Evolutionary conservation across 2,888 invertebrate species (phyloP), one percentile per base, ranked within the genome.

Genomic region (Apeira syringaria): DNA sequence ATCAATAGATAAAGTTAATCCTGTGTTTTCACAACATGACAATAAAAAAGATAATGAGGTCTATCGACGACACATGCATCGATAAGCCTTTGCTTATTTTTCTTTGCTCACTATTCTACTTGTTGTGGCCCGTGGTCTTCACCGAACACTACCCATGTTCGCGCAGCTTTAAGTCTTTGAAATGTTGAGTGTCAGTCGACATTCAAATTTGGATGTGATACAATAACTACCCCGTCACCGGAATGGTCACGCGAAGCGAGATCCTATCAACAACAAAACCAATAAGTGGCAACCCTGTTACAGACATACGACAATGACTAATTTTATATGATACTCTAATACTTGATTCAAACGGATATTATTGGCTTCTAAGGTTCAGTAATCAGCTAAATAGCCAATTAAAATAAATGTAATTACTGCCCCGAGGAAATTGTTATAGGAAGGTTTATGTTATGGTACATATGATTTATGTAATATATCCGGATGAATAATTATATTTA

Each of bases 381-480:
- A 20, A 62, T 62, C 64, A 58, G 56, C 54, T 60, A 59, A 61
- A 60, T 55, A 56, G 53, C 49, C 60, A 55, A 64, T 68, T 64
- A 63, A 61, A 56, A 45, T 67, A 53, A 64, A 59, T 56, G 33
- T 47, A 52, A 55, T 57, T 47, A 53, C 55, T 35, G 48, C 36
- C 45, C 15, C 38, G 35, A 39, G 42, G 25, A 44, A 53, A 54
- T 39, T 11, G 8, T 35, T 17, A 6, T 5, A 17, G n/a, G 5
- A 17, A 17, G 22, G 5, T 3, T 6, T 22, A 4, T 22, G 3
- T 22, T n/a, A n/a, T n/a, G n/a, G n/a, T 22, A 22, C 1, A 3
- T 22, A 3, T 22, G n/a, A 7, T 22, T 22, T 22, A 22, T 22
- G 22, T 17, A 17, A 17, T 17, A 5, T 17, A 17, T 17, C n/a